Percentiles rank a stretch among this genome's conserved stretches.
Evolutionary conservation across 2,888 invertebrate species (phyloP).

Genomic region (Drosophila barbarae): DNA sequence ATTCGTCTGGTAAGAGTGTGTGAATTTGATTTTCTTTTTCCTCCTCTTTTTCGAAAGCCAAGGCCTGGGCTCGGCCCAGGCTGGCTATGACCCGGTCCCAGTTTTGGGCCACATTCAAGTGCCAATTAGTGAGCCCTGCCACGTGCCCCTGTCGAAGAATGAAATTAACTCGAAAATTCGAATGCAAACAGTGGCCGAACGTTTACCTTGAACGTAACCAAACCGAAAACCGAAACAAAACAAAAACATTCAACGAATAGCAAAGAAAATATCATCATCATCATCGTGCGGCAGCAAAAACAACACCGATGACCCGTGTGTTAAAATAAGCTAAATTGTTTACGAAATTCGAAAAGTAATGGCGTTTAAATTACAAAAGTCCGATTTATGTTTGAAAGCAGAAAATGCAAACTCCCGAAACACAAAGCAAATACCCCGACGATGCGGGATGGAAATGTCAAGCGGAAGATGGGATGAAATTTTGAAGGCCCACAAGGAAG

Average conservation of each 20-base stretch:
- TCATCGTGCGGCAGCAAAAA: constrained; percentile 25
- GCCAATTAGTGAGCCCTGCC: constrained; percentile 50
- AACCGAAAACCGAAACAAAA: constrained; percentile 21
- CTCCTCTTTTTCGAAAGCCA: constrained; percentile 20
- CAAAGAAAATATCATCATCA: constrained; percentile 45
- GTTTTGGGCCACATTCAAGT: constrained; percentile 43
- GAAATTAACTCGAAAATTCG: constrained; percentile 49
- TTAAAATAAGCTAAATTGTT: constrained; percentile 54
- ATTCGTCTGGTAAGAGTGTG: constrained; percentile 27
- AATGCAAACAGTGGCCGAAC: constrained; percentile 26
- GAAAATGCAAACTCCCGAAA: constrained; percentile 20
- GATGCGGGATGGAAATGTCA: constrained; percentile 10
- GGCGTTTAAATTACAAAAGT: constrained; percentile 64
- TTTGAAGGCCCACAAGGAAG: neutral
- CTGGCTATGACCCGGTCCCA: constrained; percentile 29
- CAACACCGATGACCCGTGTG: constrained; percentile 31
- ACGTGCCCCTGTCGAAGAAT: constrained; percentile 38
- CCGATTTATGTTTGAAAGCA: constrained; percentile 30
- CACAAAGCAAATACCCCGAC: constrained; percentile 1
- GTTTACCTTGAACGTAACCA: constrained; percentile 57
- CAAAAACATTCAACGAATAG: constrained; percentile 16
- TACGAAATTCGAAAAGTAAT: constrained; percentile 62
- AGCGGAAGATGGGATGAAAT: constrained; percentile 4
- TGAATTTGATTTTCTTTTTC: constrained; percentile 28
- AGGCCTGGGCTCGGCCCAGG: constrained; percentile 24